Base-by-base conservation (phyloP, 1,140 invertebrate genomes). In the Euwallacea similis region DNA sequence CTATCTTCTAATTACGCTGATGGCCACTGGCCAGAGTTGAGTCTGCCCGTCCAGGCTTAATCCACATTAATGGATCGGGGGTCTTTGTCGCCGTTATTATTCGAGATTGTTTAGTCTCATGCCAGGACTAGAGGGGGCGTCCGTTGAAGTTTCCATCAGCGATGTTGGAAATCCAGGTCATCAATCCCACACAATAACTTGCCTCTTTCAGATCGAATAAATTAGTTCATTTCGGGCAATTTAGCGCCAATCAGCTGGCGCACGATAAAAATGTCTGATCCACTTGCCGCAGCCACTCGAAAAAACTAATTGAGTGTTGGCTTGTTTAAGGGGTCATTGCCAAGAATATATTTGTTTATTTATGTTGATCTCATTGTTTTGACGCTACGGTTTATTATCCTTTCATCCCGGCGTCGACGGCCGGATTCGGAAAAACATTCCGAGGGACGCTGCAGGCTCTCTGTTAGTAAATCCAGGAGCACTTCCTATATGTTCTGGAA, bases 211-310 rank as follows among this genome's bases (percentile, higher is more conserved):
- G 46, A 63, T 65, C 42, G 72, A 56, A 75, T 75, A 75, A 75
- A 75, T 75, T 72, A 72, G 71, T 71, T 75, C 58, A 74, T 75
- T 74, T 72, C 69, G 55, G 47, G 66, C 72, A 59, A 66, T 75
- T 75, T 68, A 65, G 67, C 74, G 74, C 73, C 74, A 75, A 75
- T 75, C 74, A 75, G 68, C 64, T 72, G 58, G 74, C 50, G 69
- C 63, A 72, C 74, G 55, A 74, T 75, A 75, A 74, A 75, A 74
- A 74, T 74, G 74, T 75, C 74, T 69, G 63, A 67, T 46, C 74
- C 72, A 75, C 62, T 74, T 74, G 72, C 66, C 53, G 46, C 58
- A 43, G 46, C 46, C 13, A 10, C 71, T 67, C 69, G 56, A 66
- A 71, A 73, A 65, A 56, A 55, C 11, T 67, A 68, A 64, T 73